A percentile compares a stretch with the other conserved stretches of the same genome.
phyloP scores from a whole-genome alignment of 2,113 vertebrate species.

The Herpailurus yagouaroundi region DNA sequence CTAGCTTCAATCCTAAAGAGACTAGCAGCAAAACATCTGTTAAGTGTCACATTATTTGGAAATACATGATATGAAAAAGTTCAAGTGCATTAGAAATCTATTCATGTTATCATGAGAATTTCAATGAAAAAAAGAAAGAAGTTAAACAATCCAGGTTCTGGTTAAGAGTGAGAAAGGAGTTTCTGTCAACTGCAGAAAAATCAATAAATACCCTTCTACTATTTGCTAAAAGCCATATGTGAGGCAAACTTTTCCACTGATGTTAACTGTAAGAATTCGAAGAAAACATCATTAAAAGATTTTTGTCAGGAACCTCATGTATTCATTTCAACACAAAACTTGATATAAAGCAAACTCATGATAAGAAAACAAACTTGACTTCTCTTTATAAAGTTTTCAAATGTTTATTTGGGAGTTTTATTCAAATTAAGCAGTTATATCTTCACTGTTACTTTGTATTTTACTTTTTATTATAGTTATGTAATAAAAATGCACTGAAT shows the following conservation, averaged over 20 bases:
- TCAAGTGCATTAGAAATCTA: conserved; percentile 19
- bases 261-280: background rate
- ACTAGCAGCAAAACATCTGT: background rate
- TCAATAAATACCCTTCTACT: background rate
- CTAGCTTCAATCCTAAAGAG: background rate
- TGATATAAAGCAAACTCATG: background rate
- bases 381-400: conserved; percentile 5
- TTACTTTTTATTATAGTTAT: background rate
- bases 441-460: background rate
- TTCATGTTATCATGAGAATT: background rate
- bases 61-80: conserved; percentile 2
- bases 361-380: conserved; percentile 10
- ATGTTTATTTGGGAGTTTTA: background rate
- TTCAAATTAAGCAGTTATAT: background rate
- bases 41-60: background rate
- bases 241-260: background rate
- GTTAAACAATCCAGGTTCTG: background rate
- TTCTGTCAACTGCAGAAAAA: conserved; percentile 22
- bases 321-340: background rate
- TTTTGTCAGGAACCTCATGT: background rate
- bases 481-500: background rate
- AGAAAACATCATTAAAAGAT: background rate
- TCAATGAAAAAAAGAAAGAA: conserved; percentile 3
- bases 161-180: background rate
- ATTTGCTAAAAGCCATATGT: background rate